Percentiles rank a stretch among this genome's conserved stretches.
Evolutionary conservation across 2,797 vertebrate genomes (phyloP).

Genomic region (Xenentodon cancila): DNA sequence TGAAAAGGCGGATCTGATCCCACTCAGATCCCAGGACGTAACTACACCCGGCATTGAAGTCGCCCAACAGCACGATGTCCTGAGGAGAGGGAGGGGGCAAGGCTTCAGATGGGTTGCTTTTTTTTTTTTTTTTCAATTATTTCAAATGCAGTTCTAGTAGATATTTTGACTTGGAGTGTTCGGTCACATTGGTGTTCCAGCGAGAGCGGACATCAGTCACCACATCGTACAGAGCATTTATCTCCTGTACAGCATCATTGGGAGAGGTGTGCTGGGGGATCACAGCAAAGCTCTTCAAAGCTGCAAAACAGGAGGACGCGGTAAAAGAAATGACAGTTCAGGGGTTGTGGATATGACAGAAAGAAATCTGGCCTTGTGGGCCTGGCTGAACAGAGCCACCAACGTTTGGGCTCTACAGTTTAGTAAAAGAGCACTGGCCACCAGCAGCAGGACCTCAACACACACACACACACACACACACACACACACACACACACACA

Average conservation of each 20-base stretch:
- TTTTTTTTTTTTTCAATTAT: too few relatives aligned
- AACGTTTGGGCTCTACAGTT: too few relatives aligned
- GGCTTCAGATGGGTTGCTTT: too few relatives aligned
- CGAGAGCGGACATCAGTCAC: conserved; percentile 81
- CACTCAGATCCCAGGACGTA: conserved; percentile 84
- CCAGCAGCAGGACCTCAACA: too few relatives aligned
- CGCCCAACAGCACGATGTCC: conserved; percentile 91
- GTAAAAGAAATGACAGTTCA: not conserved
- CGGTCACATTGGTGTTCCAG: conserved; percentile 87
- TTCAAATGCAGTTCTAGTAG: too few relatives aligned
- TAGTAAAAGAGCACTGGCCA: not conserved
- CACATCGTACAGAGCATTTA: conserved; percentile 87
- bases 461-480: too few relatives aligned
- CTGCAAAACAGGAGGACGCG: conserved; percentile 61
- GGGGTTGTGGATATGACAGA: not conserved
- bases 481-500: too few relatives aligned
- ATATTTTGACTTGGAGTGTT: not conserved
- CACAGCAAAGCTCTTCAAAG: conserved; percentile 78
- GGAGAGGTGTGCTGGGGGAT: conserved; percentile 91
- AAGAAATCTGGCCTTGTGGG: not conserved
- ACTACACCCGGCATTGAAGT: conserved; percentile 89
- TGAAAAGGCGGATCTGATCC: conserved; percentile 86
- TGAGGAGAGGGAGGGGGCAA: conserved; percentile 46
- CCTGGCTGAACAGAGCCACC: too few relatives aligned
- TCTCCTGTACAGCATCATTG: conserved; percentile 78